A percentile compares a stretch with the other conserved stretches of the same genome.
phyloP scores from a whole-genome alignment of 2,888 invertebrate genomes.

The Leptopilina syphax region DNA sequence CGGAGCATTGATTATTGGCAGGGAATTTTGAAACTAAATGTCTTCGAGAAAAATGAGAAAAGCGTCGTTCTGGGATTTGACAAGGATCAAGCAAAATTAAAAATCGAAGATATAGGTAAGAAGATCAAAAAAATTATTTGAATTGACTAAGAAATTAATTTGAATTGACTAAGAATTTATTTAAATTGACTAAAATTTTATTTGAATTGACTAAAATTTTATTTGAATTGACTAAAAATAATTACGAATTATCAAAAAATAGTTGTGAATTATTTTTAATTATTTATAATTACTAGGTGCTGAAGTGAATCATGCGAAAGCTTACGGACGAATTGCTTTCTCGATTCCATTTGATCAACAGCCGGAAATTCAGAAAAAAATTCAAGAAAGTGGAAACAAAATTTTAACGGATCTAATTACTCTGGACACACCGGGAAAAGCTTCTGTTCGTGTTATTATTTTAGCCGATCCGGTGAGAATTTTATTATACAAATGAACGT shows the following conservation, averaged over 20 bases:
- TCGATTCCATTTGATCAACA: conserved; percentile 89
- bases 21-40: conserved; percentile 85
- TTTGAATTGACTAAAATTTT: not conserved
- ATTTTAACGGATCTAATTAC: conserved; percentile 93
- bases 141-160: not conserved
- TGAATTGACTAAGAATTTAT: not conserved
- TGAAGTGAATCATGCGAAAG: conserved; percentile 89
- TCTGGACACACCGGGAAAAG: conserved; percentile 98
- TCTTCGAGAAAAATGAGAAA: conserved; percentile 82
- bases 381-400: conserved; percentile 84
- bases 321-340: conserved; percentile 97
- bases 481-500: not conserved
- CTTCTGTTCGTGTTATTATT: conserved; percentile 96
- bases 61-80: conserved; percentile 84
- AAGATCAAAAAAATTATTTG: conserved; percentile 31
- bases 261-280: conserved; percentile 16
- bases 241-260: not conserved
- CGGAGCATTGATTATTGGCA: conserved; percentile 92
- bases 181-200: not conserved
- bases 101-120: conserved; percentile 85
- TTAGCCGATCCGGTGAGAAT: conserved; percentile 90
- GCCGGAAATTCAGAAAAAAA: conserved; percentile 85
- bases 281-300: conserved; percentile 75
- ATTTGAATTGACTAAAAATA: not conserved
- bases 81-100: conserved; percentile 86